Conservation (phyloP, 1,140 invertebrate species). For the Caenorhabditis remanei region DNA sequence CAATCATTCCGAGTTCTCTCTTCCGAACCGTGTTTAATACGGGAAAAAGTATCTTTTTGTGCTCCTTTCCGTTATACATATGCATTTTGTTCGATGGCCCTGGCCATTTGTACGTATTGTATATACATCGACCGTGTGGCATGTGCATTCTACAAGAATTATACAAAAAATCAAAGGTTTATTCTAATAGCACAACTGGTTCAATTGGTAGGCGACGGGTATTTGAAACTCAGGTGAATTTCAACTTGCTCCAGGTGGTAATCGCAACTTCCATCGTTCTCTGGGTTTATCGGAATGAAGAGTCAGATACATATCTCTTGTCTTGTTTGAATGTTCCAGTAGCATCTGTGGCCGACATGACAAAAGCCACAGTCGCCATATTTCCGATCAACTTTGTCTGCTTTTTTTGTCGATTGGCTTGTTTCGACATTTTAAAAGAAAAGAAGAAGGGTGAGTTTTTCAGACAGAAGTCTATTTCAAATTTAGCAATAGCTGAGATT, state of each 20-base stretch:
- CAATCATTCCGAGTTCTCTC: not conserved
- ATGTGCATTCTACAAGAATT: slow-evolving; percentile 8
- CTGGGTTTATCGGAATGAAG: slow-evolving; percentile 30
- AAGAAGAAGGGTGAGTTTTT: slow-evolving; percentile 11
- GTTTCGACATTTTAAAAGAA: slow-evolving; percentile 43
- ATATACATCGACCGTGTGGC: slow-evolving; percentile 18
- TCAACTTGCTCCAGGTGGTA: not conserved
- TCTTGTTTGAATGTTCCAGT: slow-evolving; percentile 28
- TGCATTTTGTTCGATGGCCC: slow-evolving; percentile 7
- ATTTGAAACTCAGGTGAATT: not conserved
- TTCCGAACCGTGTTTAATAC: not conserved
- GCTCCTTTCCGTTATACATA: slow-evolving; percentile 31
- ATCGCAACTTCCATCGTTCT: not conserved
- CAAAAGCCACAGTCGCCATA: not conserved
- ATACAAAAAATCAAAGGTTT: slow-evolving; percentile 2
- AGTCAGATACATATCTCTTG: slow-evolving; percentile 5
- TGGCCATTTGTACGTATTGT: slow-evolving; percentile 24
- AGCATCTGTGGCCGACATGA: slow-evolving; percentile 14
- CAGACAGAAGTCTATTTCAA: too few relatives aligned
- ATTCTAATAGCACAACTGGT: slow-evolving; percentile 6
- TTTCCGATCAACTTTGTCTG: slow-evolving; percentile 32
- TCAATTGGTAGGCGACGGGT: not conserved
- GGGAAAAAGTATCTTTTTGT: slow-evolving; percentile 38
- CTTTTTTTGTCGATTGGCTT: slow-evolving; percentile 38
- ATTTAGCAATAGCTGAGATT: too few relatives aligned